Conservation (phyloP, 2,888 invertebrate species). For the Acronicta psi region DNA sequence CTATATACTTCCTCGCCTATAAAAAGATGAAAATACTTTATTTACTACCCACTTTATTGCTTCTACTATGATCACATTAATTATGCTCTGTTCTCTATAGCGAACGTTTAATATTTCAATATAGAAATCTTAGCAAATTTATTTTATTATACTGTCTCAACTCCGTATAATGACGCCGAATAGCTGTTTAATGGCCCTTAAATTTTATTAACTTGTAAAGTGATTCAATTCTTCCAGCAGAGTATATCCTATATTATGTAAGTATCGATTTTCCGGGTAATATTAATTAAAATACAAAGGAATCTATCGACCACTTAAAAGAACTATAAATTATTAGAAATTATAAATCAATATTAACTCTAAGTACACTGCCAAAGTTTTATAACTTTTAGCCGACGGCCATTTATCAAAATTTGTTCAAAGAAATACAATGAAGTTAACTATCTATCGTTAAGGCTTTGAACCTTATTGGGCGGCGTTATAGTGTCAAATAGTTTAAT, state of each 20-base stretch:
- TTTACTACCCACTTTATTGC: slow-evolving; percentile 76
- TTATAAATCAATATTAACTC: slow-evolving; percentile 61
- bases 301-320: slow-evolving; percentile 19
- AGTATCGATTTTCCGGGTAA: slow-evolving; percentile 12
- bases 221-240: slow-evolving; percentile 24
- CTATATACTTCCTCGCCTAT: slow-evolving; percentile 66
- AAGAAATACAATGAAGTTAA: slow-evolving; percentile 61
- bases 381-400: slow-evolving; percentile 56
- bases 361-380: slow-evolving; percentile 55
- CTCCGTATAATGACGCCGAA: slow-evolving; percentile 12
- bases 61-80: slow-evolving; percentile 71
- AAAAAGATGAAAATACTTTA: slow-evolving; percentile 74
- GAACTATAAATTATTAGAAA: slow-evolving; percentile 45
- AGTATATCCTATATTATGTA: slow-evolving; percentile 15
- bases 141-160: slow-evolving; percentile 47
- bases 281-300: slow-evolving; percentile 17
- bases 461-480: slow-evolving; percentile 28
- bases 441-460: slow-evolving; percentile 39
- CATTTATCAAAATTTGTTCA: slow-evolving; percentile 62
- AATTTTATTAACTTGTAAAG: slow-evolving; percentile 44
- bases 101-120: slow-evolving; percentile 67
- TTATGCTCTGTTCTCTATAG: slow-evolving; percentile 68
- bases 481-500: slow-evolving; percentile 51
- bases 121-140: slow-evolving; percentile 58
- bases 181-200: slow-evolving; percentile 22